A percentile compares a stretch with the other conserved stretches of the same genome.
phyloP scores from a whole-genome alignment of 2,113 vertebrate genomes.

The Oriolus oriolus region DNA sequence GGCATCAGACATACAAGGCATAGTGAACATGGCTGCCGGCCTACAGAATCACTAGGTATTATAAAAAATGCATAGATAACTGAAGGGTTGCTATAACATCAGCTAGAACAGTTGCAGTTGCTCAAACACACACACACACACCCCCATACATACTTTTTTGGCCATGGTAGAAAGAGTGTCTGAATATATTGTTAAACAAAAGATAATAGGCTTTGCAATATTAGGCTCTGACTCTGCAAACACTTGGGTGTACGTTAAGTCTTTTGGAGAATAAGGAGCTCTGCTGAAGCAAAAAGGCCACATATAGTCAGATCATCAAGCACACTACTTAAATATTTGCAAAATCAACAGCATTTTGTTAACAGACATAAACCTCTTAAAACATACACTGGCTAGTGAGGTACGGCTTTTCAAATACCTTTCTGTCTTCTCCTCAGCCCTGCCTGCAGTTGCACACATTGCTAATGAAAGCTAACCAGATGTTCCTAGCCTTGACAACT shows the following conservation, averaged over 20 bases:
- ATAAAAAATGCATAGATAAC: slow-evolving; percentile 92
- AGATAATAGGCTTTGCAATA: slow-evolving; percentile 47
- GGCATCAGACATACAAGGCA: slow-evolving; percentile 80
- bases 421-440: slow-evolving; percentile 7
- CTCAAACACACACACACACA: neutral
- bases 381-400: slow-evolving; percentile 31
- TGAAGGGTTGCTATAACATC: slow-evolving; percentile 66
- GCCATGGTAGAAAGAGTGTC: slow-evolving; percentile 74
- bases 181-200: slow-evolving; percentile 34
- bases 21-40: slow-evolving; percentile 70
- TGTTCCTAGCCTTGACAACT: neutral
- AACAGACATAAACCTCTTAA: slow-evolving; percentile 58
- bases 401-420: slow-evolving; percentile 2
- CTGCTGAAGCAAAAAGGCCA: slow-evolving; percentile 13
- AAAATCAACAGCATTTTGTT: neutral
- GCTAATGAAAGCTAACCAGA: slow-evolving; percentile 19
- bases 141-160: slow-evolving; percentile 82
- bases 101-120: slow-evolving; percentile 61
- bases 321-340: neutral
- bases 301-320: neutral
- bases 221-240: slow-evolving; percentile 1
- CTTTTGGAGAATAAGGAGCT: neutral
- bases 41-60: slow-evolving; percentile 69
- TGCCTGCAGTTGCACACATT: neutral
- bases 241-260: neutral